phyloP scores from a whole-genome alignment of 2,888 invertebrate genomes.

The Phyto melanocephala region DNA sequence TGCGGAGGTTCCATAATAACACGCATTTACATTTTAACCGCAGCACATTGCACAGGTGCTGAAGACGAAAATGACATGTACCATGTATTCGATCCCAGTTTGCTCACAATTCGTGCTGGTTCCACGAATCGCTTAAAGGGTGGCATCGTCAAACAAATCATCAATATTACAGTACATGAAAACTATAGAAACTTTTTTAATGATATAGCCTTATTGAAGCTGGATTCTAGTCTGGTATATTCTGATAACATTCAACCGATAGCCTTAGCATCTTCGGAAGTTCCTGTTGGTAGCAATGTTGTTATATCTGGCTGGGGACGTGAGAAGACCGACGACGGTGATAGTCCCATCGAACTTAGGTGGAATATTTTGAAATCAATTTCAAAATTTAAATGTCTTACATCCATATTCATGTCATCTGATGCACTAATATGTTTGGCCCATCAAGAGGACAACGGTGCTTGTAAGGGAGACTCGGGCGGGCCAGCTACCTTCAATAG shows the following conservation, averaged over 20 bases:
- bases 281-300: slow-evolving; percentile 65
- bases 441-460: slow-evolving; percentile 69
- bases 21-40: slow-evolving; percentile 67
- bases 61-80: slow-evolving; percentile 55
- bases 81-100: slow-evolving; percentile 22
- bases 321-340: slow-evolving; percentile 65
- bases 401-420: slow-evolving; percentile 58
- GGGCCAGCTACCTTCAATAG: slow-evolving; percentile 70
- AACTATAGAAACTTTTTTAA: slow-evolving; percentile 68
- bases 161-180: slow-evolving; percentile 69
- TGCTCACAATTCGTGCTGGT: slow-evolving; percentile 73
- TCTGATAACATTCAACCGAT: slow-evolving; percentile 68
- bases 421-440: slow-evolving; percentile 69
- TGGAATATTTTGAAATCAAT: slow-evolving; percentile 69
- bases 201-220: slow-evolving; percentile 70
- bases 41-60: slow-evolving; percentile 69
- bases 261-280: slow-evolving; percentile 66
- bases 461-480: slow-evolving; percentile 72
- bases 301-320: slow-evolving; percentile 73
- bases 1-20: slow-evolving; percentile 72
- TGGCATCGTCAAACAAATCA: slow-evolving; percentile 70
- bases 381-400: slow-evolving; percentile 64
- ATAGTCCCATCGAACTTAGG: slow-evolving; percentile 68
- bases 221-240: slow-evolving; percentile 66
- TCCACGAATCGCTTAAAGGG: slow-evolving; percentile 70